These are phyloP conservation scores for Hyphantria cunea DNA, from an alignment of 1,140 invertebrate species.

Conservation along the genomic window DNA sequence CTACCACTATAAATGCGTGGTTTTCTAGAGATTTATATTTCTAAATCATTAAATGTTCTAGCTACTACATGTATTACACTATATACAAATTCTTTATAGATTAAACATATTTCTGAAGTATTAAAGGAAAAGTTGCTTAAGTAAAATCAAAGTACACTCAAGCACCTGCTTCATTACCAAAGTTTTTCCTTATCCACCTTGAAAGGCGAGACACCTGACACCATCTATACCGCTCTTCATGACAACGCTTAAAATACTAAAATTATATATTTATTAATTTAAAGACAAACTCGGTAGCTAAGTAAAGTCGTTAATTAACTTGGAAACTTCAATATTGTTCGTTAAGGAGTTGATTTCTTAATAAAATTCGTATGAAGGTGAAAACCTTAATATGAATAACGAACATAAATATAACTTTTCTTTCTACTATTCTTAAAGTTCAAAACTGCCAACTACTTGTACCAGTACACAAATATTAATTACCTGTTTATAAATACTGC, in stretches of 20 bases:
- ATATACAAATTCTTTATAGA: too few relatives aligned
- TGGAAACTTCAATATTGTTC: slow-evolving; percentile 10
- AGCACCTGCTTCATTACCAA: too few relatives aligned
- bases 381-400: slow-evolving; percentile 7
- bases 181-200: too few relatives aligned
- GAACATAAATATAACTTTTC: slow-evolving; percentile 2
- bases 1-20: too few relatives aligned
- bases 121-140: too few relatives aligned
- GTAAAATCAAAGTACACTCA: too few relatives aligned
- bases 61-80: too few relatives aligned
- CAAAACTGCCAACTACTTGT: neutral
- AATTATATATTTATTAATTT: slow-evolving; percentile 1
- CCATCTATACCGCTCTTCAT: neutral
- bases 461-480: too few relatives aligned
- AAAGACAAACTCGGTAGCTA: slow-evolving; percentile 6
- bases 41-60: too few relatives aligned
- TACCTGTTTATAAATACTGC: too few relatives aligned
- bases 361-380: neutral
- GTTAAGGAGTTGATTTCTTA: slow-evolving; percentile 2
- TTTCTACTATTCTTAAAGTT: neutral
- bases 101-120: too few relatives aligned
- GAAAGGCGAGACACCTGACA: slow-evolving; percentile 1
- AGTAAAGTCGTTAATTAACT: slow-evolving; percentile 13
- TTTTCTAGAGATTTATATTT: too few relatives aligned
- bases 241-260: neutral